These are phyloP conservation scores for Strigamia crassipes DNA, from an alignment of 2,888 invertebrate species.

Conservation along the genomic window DNA sequence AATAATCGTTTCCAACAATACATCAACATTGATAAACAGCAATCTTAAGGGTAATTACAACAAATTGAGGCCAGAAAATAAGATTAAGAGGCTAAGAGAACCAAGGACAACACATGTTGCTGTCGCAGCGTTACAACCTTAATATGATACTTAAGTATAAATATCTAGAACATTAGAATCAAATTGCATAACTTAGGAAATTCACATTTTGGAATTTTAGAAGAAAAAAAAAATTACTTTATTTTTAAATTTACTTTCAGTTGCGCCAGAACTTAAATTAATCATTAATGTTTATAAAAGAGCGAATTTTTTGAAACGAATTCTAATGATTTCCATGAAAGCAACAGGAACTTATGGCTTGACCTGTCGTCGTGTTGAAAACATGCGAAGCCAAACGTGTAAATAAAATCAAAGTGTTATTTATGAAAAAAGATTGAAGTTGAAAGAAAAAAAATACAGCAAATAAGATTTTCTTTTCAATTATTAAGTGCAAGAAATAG, in stretches of 20 bases:
- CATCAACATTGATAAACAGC: not conserved
- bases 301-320: not conserved
- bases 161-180: conserved; percentile 22
- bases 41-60: not conserved
- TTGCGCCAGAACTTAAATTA: not conserved
- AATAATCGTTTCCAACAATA: not conserved
- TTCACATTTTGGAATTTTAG: not conserved
- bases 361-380: not conserved
- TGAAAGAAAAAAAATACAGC: too few species aligned
- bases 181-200: not conserved
- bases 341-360: not conserved
- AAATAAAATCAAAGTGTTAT: not conserved
- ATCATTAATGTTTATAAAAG: not conserved
- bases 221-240: not conserved
- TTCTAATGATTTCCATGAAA: not conserved
- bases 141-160: conserved; percentile 12
- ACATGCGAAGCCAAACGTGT: not conserved
- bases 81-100: conserved; percentile 26
- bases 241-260: too few species aligned
- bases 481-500: too few species aligned
- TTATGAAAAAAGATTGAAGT: not conserved
- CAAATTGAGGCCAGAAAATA: conserved; percentile 30
- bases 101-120: conserved; percentile 24
- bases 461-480: too few species aligned
- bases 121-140: conserved; percentile 10